Evolutionary conservation across 2,797 vertebrate genomes (phyloP), one percentile per base, ranked within the genome.

Genomic region (Varecia variegata): DNA sequence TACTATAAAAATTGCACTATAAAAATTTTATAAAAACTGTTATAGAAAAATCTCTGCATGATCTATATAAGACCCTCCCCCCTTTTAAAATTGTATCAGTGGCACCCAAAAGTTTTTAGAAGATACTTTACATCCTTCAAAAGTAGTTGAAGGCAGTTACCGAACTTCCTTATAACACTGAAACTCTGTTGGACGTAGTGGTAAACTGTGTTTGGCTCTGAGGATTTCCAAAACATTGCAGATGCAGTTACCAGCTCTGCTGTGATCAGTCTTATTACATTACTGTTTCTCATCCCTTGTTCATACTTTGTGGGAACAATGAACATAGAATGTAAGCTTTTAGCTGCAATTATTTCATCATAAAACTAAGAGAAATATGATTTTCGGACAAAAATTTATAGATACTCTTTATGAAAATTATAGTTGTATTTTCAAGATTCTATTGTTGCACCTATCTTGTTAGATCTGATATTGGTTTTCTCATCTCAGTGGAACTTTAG

Each of bases 331-430:
- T 83, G 56, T 18, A 90, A 40, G 25, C 52, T 88, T 73, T 93
- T 47, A 86, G 43, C 58, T 95, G 7, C 4, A 56, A 17, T 62
- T 71, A 62, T 88, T 92, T 88, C 21, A 77, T 84, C 38, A 77
- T 38, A 93, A 93, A 94, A 45, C 60, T 56, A 58, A 77, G 35
- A 91, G 80, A 96, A 86, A 73, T 58, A 18, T 5, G 27, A 76
- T 50, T 94, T 38, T 65, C 56, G 80, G 30, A 73, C 30, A 92
- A 80, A 86, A 90, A 38, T 18, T 32, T 40, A 11, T 81, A n/a
- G 17, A 8, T 2, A 52, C 25, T 76, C 23, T 90, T 23, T 90
- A 40, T 87, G 71, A 88, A 92, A 96, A 93, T 80, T 52, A 56
- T 27, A 62, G 54, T 47, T 60, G 6, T 62, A 15, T 58, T 84